Percentiles rank a stretch among this genome's conserved stretches.
phyloP scores from a whole-genome alignment of 2,797 vertebrate species.

The Ibycter americanus region DNA sequence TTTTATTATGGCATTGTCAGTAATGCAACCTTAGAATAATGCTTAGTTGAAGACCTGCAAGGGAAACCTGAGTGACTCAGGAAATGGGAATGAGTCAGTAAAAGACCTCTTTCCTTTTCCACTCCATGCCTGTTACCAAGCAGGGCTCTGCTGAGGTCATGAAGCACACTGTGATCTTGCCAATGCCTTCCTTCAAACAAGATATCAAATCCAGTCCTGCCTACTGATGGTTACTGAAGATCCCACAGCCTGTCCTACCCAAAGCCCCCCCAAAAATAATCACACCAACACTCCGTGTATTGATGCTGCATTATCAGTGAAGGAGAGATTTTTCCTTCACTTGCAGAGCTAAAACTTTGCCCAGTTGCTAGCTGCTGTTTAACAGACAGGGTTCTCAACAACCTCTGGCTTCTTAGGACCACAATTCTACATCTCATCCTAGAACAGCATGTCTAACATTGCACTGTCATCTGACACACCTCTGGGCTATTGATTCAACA shows the following conservation, averaged over 20 bases:
- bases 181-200: background rate
- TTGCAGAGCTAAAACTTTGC: background rate
- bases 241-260: background rate
- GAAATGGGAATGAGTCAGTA: background rate
- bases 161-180: background rate
- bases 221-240: background rate
- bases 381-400: background rate
- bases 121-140: background rate
- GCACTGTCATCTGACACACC: background rate
- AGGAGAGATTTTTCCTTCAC: background rate
- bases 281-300: background rate
- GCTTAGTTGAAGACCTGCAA: background rate
- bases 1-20: background rate
- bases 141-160: background rate
- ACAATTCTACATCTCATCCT: background rate
- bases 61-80: background rate
- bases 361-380: background rate
- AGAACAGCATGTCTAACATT: background rate
- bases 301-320: background rate
- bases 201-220: background rate
- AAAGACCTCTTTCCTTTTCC: background rate
- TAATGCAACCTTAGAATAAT: background rate
- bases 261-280: background rate
- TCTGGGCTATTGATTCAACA: background rate
- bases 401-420: background rate